A percentile compares a stretch with the other conserved stretches of the same genome.
Conservation (phyloP, 1,140 invertebrate genomes). For the Pararge aegeria region DNA sequence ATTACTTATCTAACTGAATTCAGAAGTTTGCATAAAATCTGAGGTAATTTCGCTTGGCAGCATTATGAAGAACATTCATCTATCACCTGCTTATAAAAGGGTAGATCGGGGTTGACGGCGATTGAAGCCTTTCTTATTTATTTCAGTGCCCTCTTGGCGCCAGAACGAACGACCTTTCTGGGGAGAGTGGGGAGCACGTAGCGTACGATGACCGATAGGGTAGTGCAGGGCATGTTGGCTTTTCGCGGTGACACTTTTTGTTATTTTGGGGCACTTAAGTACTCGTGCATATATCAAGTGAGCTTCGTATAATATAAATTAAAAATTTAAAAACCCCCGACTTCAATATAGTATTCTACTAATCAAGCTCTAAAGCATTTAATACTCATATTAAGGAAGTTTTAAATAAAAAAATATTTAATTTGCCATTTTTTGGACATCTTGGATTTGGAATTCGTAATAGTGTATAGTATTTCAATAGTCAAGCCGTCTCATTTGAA, state of each 20-base stretch:
- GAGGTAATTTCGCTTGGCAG: constrained; percentile 20
- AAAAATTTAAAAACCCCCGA: too few species aligned
- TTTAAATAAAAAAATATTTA: too few species aligned
- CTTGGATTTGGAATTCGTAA: too few species aligned
- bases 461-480: too few species aligned
- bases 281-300: constrained; percentile 9
- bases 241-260: constrained; percentile 32
- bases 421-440: too few species aligned
- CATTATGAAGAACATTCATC: constrained; percentile 54
- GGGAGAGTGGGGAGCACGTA: constrained; percentile 39
- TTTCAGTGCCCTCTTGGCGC: constrained; percentile 55
- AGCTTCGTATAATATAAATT: not conserved
- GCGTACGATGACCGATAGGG: constrained; percentile 65
- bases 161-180: constrained; percentile 57
- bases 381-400: too few species aligned
- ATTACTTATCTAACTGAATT: not conserved
- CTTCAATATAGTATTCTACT: too few species aligned
- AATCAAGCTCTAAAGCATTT: too few species aligned
- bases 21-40: constrained; percentile 2
- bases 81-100: constrained; percentile 72
- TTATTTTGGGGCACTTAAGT: constrained; percentile 22
- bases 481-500: too few species aligned
- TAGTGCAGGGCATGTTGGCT: constrained; percentile 33
- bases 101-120: constrained; percentile 61
- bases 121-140: constrained; percentile 70